Percentiles rank a stretch among this genome's conserved stretches.
These are phyloP conservation scores for Apeltes quadracus DNA, from an alignment of 2,113 vertebrate species.

Conservation along the genomic window DNA sequence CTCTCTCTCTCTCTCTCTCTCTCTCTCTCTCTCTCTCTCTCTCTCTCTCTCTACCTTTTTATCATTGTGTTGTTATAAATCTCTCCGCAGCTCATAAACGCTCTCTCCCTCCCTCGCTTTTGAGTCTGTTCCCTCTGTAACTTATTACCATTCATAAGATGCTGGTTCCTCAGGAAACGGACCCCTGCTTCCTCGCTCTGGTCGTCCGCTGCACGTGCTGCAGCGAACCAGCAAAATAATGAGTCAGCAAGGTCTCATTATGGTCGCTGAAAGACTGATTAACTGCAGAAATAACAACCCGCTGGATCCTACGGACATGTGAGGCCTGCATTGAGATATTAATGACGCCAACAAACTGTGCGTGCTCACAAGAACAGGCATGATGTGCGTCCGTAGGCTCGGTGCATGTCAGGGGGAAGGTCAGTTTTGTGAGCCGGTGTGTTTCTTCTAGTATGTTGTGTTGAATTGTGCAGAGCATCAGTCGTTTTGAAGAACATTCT, in stretches of 20 bases:
- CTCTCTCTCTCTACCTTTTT: not conserved
- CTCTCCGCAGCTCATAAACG: not conserved
- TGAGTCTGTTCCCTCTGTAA: not conserved
- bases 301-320: slow-evolving; percentile 13
- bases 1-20: too few species aligned
- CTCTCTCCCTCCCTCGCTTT: not conserved
- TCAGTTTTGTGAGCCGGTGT: not conserved
- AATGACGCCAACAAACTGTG: not conserved
- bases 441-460: not conserved
- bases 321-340: not conserved
- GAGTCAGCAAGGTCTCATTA: slow-evolving; percentile 56
- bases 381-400: slow-evolving; percentile 11
- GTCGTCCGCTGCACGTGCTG: slow-evolving; percentile 23
- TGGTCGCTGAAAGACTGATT: slow-evolving; percentile 41
- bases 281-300: slow-evolving; percentile 24
- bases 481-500: not conserved
- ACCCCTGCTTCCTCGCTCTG: slow-evolving; percentile 15
- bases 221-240: slow-evolving; percentile 45
- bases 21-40: too few species aligned
- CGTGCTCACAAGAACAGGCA: slow-evolving; percentile 6
- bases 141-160: slow-evolving; percentile 35
- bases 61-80: not conserved
- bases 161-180: slow-evolving; percentile 23
- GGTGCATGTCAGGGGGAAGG: not conserved
- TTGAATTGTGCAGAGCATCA: not conserved